Evolutionary conservation across 2,113 vertebrate species (phyloP), one percentile per base, ranked within the genome.

Genomic region (Polypterus bichir): DNA sequence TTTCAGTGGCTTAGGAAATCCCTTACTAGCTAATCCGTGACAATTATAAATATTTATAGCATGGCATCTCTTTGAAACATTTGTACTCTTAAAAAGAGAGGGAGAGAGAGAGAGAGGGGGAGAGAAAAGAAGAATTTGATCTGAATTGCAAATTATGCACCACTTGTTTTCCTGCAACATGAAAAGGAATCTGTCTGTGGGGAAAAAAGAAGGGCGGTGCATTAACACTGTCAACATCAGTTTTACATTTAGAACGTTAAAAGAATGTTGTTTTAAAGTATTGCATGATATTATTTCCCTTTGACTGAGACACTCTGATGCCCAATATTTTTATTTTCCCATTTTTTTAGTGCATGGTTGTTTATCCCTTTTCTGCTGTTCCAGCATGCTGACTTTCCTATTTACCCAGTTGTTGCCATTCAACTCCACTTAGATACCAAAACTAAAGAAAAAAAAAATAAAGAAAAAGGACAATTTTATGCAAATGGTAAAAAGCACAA

Each of bases 1-100:
- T 97, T 90, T 78, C 93, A 95, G 54, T 97, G 96, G 94, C 80
- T 97, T 63, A 87, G 89, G 67, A 96, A 93, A 83, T 86, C 92
- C 64, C 79, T 86, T 56, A 84, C 76, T 59, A 89, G 85, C 60
- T 97, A 82, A 81, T 66, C 58, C 53, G 48, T 66, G 11, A 74
- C 47, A 6, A 54, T 47, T 44, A n/a, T 45, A 45, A 57, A 64
- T 60, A 65, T 65, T 67, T 62, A 61, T 65, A 64, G 64, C 63
- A 62, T 65, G 64, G 68, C 67, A 67, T 53, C 65, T 69, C 64
- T 79, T 60, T 66, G 70, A 79, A 66, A 68, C 60, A 74, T 64
- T 69, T 75, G 61, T 60, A 74, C 72, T 66, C 53, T 60, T 57
- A 74, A 64, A 67, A 61, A 57, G 62, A 51, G 9, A 51, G 9